Conservation (phyloP, 2,797 vertebrate genomes). For the Ptychadena robeensis region DNA sequence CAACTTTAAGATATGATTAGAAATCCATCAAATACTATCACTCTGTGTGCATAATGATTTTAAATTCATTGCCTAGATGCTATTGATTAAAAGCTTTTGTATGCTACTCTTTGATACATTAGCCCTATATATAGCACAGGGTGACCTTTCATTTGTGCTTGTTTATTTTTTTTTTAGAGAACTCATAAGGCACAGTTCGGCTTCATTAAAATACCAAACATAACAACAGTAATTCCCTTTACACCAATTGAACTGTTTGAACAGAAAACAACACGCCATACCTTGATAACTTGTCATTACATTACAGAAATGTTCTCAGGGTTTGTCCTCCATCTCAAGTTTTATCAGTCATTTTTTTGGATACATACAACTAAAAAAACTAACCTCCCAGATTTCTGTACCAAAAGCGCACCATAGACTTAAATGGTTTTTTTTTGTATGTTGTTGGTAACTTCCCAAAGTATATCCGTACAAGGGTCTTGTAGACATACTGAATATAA, state of each 20-base stretch:
- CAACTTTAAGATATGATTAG: not conserved
- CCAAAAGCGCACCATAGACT: too few species aligned
- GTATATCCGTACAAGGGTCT: too few species aligned
- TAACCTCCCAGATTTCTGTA: too few species aligned
- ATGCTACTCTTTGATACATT: not conserved
- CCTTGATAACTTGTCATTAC: not conserved
- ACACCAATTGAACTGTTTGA: not conserved
- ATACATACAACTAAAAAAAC: too few species aligned
- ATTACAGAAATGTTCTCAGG: not conserved
- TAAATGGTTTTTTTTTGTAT: too few species aligned
- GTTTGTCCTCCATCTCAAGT: too few species aligned
- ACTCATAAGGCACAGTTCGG: not conserved
- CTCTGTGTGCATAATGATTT: constrained; percentile 2
- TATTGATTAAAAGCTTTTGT: constrained; percentile 8
- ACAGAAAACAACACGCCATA: not conserved
- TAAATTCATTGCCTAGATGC: not conserved
- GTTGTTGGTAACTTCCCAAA: too few species aligned
- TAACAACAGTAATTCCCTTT: not conserved
- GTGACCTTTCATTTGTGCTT: constrained; percentile 8
- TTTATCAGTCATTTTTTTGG: too few species aligned
- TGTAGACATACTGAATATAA: too few species aligned
- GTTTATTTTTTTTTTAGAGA: not conserved
- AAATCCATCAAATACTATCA: not conserved
- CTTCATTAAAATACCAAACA: constrained; percentile 3
- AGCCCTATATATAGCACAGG: not conserved